Base-by-base conservation (phyloP, 2,888 invertebrate genomes). In the Drosophila subquinaria region DNA sequence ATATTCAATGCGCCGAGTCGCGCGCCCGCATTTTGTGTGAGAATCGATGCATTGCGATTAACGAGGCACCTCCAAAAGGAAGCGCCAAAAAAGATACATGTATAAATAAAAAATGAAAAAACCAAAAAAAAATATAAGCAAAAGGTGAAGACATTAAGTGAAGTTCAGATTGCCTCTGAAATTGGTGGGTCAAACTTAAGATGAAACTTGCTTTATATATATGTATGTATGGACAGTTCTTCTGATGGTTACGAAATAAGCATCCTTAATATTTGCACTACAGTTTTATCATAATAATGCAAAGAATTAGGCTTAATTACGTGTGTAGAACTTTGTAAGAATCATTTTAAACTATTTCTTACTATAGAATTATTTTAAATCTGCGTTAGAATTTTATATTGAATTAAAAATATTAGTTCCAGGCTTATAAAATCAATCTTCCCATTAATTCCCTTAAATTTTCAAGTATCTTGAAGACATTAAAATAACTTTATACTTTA, bases 31-130 rank as follows among this genome's bases (percentile, higher is more conserved):
- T 2, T 55, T 47, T 55, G 81, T 79, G 85, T 83, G 88, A 84
- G 83, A 83, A 85, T 87, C 75, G 88, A 85, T 84, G 79, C 77
- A 67, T 35, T 55, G 85, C 62, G 75, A 70, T 77, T 69, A 67
- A 65, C 57, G 59, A 61, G 69, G 63, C 74, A 47, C 45, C 48
- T 59, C 30, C 38, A 66, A 61, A 70, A 70, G 81, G 79, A 79
- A 75, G 76, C 79, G 42, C 61, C 48, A 53, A 57, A n/a, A 50
- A 48, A 30, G 4, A 23, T 23, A 23, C 23, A 27, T 5, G 23
- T 27, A 27, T 27, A 36, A 20, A 36, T 5, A 35, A 20, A 13
- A 43, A 20, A 15, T 13, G 1, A n/a, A 45, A 17, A 17, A 33
- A 17, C 11, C 48, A 30, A 30, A 33, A 33, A 33, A 13, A 5